Base-by-base conservation (phyloP, 2,113 vertebrate species). In the Pampusana beccarii region DNA sequence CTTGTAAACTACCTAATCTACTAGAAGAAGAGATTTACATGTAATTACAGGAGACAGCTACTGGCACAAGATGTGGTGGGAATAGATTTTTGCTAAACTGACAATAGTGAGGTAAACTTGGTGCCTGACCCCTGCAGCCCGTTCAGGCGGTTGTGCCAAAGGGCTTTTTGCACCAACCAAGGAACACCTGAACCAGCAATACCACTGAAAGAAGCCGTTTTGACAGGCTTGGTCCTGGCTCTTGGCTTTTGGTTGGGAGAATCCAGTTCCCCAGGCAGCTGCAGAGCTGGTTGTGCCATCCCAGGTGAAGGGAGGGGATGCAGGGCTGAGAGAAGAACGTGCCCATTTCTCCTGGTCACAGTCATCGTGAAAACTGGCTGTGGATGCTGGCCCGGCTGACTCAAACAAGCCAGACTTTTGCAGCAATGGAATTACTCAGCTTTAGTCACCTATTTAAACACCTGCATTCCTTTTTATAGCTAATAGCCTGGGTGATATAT, bases 291-390 rank as follows among this genome's bases (percentile, higher is more conserved):
- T 80, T 65, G 53, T 84, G 73, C 83, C 69, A 31, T 54, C 26
- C 67, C 50, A 28, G 78, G 78, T n/a, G 64, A 69, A 92, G 53
- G 9, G 40, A 80, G 44, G 34, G 50, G 20, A 24, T 9, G 24
- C 6, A 0, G 0, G 9, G 83, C 33, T 0, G 5, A 36, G 72
- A 2, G 25, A 24, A 6, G 50, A 60, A 66, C 2, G 34, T 4
- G n/a, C 11, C 64, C 11, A 33, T n/a, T 8, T 1, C 36, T 75
- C 33, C 53, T 60, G 80, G 20, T 56, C 87, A 25, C 84, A 71
- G 78, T 44, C 44, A 19, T 46, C 44, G 14, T 29, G 79, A 56
- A 18, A 51, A 6, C 54, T 44, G 71, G 44, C 86, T 20, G 9
- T 6, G 16, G 31, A 9, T 19, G 42, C 72, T 50, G 75, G 53